These are phyloP conservation scores for Sander lucioperca DNA, from an alignment of 2,113 vertebrate species.

Conservation along the genomic window DNA sequence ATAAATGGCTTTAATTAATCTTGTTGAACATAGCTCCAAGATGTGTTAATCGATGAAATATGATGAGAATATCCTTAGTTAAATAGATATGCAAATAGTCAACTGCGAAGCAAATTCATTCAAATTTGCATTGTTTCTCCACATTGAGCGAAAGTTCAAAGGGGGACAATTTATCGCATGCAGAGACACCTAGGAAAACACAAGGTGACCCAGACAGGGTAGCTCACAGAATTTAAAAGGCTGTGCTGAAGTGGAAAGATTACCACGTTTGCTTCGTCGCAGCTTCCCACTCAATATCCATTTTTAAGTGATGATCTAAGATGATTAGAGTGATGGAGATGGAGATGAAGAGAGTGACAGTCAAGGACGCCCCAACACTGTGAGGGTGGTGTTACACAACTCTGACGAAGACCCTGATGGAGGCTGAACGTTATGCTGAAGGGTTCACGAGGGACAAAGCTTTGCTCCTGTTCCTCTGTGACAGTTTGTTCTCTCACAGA, in stretches of 20 bases:
- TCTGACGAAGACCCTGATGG: constrained; percentile 26
- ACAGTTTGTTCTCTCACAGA: constrained; percentile 2
- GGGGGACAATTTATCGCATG: constrained; percentile 24
- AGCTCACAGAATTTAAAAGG: constrained; percentile 24
- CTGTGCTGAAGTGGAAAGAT: constrained; percentile 25
- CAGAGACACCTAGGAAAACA: constrained; percentile 27
- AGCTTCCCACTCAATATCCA: constrained; percentile 35
- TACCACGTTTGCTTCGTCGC: not conserved
- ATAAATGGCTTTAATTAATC: constrained; percentile 80
- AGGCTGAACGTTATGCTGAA: not conserved
- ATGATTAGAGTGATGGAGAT: constrained; percentile 43
- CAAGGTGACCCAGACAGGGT: constrained; percentile 50
- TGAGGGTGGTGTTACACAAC: constrained; percentile 42
- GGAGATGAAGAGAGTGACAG: constrained; percentile 48
- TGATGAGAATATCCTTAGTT: constrained; percentile 60
- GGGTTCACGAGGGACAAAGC: not conserved
- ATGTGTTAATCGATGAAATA: constrained; percentile 71
- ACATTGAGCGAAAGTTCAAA: constrained; percentile 26
- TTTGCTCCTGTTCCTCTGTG: not conserved
- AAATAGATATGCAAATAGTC: constrained; percentile 76
- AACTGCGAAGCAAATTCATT: constrained; percentile 75
- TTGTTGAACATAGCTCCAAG: constrained; percentile 45
- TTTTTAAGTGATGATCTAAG: too few relatives aligned
- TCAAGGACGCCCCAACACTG: constrained; percentile 10
- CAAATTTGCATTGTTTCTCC: constrained; percentile 48